Percentiles rank a stretch among this genome's conserved stretches.
phyloP scores from a whole-genome alignment of 2,113 vertebrate species.

The Prionailurus bengalensis region DNA sequence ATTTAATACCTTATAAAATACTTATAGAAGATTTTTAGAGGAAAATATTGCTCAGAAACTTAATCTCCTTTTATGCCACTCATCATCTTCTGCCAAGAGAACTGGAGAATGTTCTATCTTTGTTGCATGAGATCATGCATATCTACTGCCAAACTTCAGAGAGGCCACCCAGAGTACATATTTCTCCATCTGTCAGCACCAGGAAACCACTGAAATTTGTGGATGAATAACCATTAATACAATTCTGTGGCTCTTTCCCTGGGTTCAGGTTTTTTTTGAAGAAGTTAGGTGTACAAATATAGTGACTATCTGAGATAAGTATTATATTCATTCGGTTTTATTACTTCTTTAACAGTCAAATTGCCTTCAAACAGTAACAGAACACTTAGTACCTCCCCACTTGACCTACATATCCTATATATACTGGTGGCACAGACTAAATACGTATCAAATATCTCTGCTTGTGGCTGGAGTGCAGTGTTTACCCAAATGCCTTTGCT shows the following conservation, averaged over 20 bases:
- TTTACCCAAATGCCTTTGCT: neutral
- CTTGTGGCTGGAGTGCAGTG: neutral
- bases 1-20: slow-evolving; percentile 43
- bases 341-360: slow-evolving; percentile 19
- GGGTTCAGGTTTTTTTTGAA: slow-evolving; percentile 14
- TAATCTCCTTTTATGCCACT: neutral
- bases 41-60: neutral
- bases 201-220: slow-evolving; percentile 23
- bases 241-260: slow-evolving; percentile 20
- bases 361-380: neutral
- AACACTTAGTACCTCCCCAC: neutral
- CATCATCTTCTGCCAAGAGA: slow-evolving; percentile 40
- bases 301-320: neutral
- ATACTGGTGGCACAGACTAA: neutral
- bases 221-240: slow-evolving; percentile 2
- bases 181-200: slow-evolving; percentile 62
- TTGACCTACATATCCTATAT: neutral
- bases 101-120: slow-evolving; percentile 60
- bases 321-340: neutral
- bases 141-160: slow-evolving; percentile 56
- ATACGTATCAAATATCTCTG: neutral
- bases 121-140: slow-evolving; percentile 61
- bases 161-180: slow-evolving; percentile 24
- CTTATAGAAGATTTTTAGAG: slow-evolving; percentile 13
- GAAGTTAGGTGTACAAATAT: neutral